phyloP scores from a whole-genome alignment of 2,797 vertebrate species.

The Pseudotriccus pelzelni region DNA sequence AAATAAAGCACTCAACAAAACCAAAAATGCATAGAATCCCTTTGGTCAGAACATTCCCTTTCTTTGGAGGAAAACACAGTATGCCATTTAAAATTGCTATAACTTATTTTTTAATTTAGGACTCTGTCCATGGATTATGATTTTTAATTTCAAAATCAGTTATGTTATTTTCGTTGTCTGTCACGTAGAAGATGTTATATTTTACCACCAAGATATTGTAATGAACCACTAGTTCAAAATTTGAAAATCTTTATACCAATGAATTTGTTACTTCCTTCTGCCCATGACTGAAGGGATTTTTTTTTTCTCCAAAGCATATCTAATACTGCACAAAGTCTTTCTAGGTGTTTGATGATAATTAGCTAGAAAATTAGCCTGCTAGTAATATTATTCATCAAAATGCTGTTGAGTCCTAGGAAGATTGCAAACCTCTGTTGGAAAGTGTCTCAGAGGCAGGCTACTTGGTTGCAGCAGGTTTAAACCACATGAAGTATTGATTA shows the following conservation, averaged over 20 bases:
- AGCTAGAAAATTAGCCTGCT: constrained; percentile 70
- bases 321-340: constrained; percentile 64
- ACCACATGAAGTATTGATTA: constrained; percentile 63
- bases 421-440: constrained; percentile 27
- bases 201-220: constrained; percentile 60
- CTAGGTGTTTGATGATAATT: constrained; percentile 72
- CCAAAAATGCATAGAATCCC: background rate
- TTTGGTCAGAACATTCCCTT: background rate
- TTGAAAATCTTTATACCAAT: constrained; percentile 58
- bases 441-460: constrained; percentile 63
- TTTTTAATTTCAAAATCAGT: constrained; percentile 66
- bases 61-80: background rate
- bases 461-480: constrained; percentile 53
- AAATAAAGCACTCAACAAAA: background rate
- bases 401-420: constrained; percentile 38
- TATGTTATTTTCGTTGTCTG: constrained; percentile 52
- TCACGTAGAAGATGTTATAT: constrained; percentile 48
- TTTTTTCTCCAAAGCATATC: constrained; percentile 62
- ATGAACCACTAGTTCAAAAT: constrained; percentile 59
- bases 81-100: constrained; percentile 38
- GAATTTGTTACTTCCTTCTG: constrained; percentile 62
- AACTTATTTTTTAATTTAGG: constrained; percentile 46
- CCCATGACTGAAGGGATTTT: constrained; percentile 14
- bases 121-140: background rate
- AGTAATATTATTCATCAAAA: constrained; percentile 68